phyloP scores from a whole-genome alignment of 2,113 vertebrate species.

The Mus pahari region DNA sequence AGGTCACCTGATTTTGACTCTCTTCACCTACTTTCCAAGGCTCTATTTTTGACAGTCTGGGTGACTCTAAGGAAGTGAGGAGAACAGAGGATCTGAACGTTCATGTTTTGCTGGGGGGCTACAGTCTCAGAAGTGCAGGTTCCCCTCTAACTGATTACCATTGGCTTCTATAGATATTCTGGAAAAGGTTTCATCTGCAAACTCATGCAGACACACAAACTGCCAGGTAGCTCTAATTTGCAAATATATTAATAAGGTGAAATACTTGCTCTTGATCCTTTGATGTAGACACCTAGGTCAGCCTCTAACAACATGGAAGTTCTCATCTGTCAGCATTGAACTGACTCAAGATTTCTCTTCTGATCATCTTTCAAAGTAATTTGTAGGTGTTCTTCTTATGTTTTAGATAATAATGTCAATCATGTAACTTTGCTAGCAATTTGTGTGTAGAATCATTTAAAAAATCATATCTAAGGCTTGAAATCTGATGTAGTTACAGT shows the following conservation, averaged over 20 bases:
- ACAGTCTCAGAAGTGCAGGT: neutral
- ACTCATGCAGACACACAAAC: neutral
- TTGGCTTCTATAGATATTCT: neutral
- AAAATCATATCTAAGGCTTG: neutral
- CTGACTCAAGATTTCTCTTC: neutral
- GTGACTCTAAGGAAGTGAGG: neutral
- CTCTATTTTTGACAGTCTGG: neutral
- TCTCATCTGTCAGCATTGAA: neutral
- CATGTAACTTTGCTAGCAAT: conserved; percentile 40
- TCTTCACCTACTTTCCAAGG: neutral
- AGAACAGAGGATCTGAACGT: neutral
- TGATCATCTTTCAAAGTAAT: conserved; percentile 35
- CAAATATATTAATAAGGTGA: neutral
- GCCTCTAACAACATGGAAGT: neutral
- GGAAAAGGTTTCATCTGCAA: fast-evolving
- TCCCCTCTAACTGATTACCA: neutral
- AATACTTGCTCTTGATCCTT: neutral
- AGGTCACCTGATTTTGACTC: neutral
- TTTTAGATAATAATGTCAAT: conserved; percentile 56
- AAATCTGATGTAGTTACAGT: conserved; percentile 45
- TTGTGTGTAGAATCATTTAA: neutral
- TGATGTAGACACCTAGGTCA: neutral
- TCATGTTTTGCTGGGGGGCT: neutral
- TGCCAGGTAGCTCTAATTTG: neutral
- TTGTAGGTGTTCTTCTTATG: conserved; percentile 58